Percentiles rank a stretch among this genome's conserved stretches.
phyloP scores from a whole-genome alignment of 2,113 vertebrate species.

The Potamarius usumacintae region DNA sequence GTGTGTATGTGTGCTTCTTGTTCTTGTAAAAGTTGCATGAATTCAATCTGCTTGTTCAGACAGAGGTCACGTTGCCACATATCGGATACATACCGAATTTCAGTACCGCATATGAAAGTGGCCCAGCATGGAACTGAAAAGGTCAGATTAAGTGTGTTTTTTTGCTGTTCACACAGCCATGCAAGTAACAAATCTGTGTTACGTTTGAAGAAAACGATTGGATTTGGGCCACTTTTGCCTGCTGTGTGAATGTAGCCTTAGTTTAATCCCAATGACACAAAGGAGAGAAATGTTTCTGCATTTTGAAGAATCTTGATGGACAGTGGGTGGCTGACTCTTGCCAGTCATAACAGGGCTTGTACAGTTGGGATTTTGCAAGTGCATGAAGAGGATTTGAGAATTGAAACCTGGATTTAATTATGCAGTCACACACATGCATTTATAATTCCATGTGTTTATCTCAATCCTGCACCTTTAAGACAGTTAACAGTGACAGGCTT shows the following conservation, averaged over 20 bases:
- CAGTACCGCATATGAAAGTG: not conserved
- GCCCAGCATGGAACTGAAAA: not conserved
- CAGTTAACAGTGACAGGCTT: constrained; percentile 19
- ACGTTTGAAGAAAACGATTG: too few relatives aligned
- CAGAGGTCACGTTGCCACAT: not conserved
- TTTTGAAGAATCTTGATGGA: constrained; percentile 23
- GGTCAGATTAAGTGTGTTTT: not conserved
- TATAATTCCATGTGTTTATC: constrained; percentile 42
- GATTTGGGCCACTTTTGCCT: not conserved
- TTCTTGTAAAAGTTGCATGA: not conserved
- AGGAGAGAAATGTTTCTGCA: constrained; percentile 11
- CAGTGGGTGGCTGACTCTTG: constrained; percentile 19
- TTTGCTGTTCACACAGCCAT: too few relatives aligned
- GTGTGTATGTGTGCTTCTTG: too few relatives aligned
- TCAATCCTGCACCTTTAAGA: constrained; percentile 30
- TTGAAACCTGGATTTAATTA: constrained; percentile 30
- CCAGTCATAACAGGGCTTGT: constrained; percentile 17
- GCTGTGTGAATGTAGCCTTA: not conserved
- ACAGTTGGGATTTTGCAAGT: constrained; percentile 39
- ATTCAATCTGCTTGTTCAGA: not conserved
- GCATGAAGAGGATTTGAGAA: constrained; percentile 32
- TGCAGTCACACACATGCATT: constrained; percentile 24
- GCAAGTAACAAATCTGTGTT: too few relatives aligned
- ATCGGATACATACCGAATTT: not conserved
- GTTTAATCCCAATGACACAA: not conserved